Percentiles rank a stretch among this genome's conserved stretches.
phyloP scores from a whole-genome alignment of 1,140 invertebrate genomes.

The Acyrthosiphon pisum region DNA sequence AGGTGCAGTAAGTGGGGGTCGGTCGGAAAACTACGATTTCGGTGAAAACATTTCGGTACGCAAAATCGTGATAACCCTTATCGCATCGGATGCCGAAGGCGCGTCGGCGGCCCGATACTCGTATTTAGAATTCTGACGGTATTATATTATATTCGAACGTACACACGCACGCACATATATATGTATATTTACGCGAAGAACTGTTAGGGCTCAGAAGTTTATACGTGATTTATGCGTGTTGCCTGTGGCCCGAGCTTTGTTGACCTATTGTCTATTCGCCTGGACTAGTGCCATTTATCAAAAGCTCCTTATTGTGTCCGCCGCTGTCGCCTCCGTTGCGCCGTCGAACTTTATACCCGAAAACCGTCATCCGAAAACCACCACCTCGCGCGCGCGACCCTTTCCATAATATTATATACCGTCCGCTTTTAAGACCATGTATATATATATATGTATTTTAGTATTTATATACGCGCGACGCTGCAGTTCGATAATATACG shows the following conservation, averaged over 20 bases:
- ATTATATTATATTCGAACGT: background rate
- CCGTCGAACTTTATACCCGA: slow-evolving; percentile 47
- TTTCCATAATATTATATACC: background rate
- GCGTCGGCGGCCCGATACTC: background rate
- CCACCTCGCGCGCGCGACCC: background rate
- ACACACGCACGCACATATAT: background rate
- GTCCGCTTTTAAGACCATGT: background rate
- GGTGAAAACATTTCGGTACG: background rate
- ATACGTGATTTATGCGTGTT: slow-evolving; percentile 55
- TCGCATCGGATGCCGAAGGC: background rate
- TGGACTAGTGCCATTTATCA: slow-evolving; percentile 55
- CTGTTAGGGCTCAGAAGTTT: slow-evolving; percentile 46
- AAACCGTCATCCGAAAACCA: slow-evolving; percentile 52
- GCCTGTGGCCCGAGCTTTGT: slow-evolving; percentile 33
- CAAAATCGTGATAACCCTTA: slow-evolving; percentile 39
- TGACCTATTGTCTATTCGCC: slow-evolving; percentile 57
- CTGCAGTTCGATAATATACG: background rate
- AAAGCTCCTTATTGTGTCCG: slow-evolving; percentile 55
- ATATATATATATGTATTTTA: background rate
- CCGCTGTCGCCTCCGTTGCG: slow-evolving; percentile 1
- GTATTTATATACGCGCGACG: background rate
- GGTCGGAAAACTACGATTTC: too few species aligned
- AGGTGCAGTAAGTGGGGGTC: background rate
- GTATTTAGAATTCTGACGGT: slow-evolving; percentile 13
- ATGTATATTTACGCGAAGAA: background rate